phyloP scores from a whole-genome alignment of 2,888 invertebrate species.

The Seira musarum region DNA sequence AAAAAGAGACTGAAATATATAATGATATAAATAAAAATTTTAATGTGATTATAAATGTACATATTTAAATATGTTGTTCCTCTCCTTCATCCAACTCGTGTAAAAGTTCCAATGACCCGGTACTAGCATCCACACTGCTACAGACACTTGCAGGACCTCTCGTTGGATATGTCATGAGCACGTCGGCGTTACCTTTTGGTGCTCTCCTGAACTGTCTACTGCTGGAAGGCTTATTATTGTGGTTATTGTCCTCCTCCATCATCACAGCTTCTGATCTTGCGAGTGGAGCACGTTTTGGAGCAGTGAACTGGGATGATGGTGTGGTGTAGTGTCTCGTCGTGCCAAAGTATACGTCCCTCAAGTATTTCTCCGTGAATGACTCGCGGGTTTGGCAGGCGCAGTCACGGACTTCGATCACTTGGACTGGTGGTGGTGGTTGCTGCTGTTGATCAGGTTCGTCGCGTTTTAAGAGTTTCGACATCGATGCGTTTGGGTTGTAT shows the following conservation, averaged over 20 bases:
- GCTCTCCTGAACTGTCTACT: conserved; percentile 18
- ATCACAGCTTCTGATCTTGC: conserved; percentile 60
- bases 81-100: conserved; percentile 29
- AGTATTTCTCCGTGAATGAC: conserved; percentile 49
- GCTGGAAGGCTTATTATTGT: neutral
- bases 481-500: conserved; percentile 56
- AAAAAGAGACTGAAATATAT: neutral
- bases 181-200: conserved; percentile 32
- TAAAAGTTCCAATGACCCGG: conserved; percentile 38
- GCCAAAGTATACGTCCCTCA: conserved; percentile 27
- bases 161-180: conserved; percentile 38
- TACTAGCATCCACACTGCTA: conserved; percentile 33
- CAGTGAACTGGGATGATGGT: neutral
- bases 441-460: conserved; percentile 12
- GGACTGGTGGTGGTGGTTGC: conserved; percentile 29
- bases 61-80: too few relatives aligned
- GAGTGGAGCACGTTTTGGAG: conserved; percentile 55
- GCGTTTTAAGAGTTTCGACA: too few relatives aligned
- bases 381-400: conserved; percentile 65
- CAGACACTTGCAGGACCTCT: conserved; percentile 26
- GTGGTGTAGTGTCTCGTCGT: conserved; percentile 11
- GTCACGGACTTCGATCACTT: conserved; percentile 64
- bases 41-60: too few relatives aligned
- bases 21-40: conserved; percentile 22
- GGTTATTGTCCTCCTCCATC: conserved; percentile 4